Conservation (phyloP, 2,888 invertebrate species). For the Plagiodera versicolora region DNA sequence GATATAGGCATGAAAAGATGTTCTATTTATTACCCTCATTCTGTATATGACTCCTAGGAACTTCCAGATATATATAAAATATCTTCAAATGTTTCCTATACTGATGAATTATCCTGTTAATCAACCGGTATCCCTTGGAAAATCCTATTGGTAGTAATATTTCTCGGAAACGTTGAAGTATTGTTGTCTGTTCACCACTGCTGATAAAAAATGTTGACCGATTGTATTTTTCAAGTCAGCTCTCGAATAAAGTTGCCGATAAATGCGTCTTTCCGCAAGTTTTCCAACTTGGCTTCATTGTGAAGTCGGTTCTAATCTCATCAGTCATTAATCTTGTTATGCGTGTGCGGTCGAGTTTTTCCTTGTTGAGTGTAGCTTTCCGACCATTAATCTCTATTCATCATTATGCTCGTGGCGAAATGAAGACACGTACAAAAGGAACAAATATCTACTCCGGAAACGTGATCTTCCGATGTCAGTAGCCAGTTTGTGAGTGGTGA, state of each 20-base stretch:
- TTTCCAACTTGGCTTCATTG: neutral
- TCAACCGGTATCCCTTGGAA: too few relatives aligned
- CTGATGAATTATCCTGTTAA: too few relatives aligned
- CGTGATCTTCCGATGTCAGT: neutral
- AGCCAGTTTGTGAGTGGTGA: neutral
- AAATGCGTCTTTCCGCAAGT: neutral
- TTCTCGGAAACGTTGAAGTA: too few relatives aligned
- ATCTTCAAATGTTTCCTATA: too few relatives aligned
- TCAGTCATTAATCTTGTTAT: conserved; percentile 24
- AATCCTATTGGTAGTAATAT: too few relatives aligned
- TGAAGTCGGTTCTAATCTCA: conserved; percentile 19
- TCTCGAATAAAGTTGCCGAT: neutral
- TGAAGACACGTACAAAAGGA: neutral
- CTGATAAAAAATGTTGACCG: neutral
- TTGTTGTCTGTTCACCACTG: too few relatives aligned
- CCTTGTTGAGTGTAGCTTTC: conserved; percentile 4
- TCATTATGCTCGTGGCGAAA: neutral
- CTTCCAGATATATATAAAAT: too few relatives aligned
- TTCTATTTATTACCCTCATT: too few relatives aligned
- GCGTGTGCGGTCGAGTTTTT: conserved; percentile 8
- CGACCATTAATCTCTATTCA: conserved; percentile 10
- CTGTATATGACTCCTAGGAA: too few relatives aligned
- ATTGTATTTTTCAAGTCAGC: neutral
- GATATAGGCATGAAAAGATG: too few relatives aligned
- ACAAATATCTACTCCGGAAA: neutral